Percentiles rank a stretch among this genome's conserved stretches.
These are phyloP conservation scores for Doris montereyensis DNA, from an alignment of 2,888 invertebrate species.

Conservation along the genomic window DNA sequence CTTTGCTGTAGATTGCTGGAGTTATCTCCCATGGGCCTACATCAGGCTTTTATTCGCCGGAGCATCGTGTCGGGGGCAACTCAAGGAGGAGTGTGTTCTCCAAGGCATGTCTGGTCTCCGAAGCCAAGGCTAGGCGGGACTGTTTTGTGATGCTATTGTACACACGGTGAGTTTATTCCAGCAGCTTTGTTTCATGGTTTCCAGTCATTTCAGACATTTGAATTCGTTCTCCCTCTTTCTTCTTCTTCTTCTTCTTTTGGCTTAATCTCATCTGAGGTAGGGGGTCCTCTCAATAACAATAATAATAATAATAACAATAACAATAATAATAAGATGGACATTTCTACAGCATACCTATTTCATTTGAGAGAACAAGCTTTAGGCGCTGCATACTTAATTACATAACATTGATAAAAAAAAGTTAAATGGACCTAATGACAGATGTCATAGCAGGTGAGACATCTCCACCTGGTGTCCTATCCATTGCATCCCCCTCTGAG, in stretches of 20 bases:
- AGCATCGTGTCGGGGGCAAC: slow-evolving; percentile 57
- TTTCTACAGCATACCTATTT: no score
- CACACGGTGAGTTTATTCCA: slow-evolving; percentile 50
- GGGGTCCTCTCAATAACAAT: no score
- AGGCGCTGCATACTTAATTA: no score
- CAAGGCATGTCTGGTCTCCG: slow-evolving; percentile 59
- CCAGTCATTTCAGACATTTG: not conserved
- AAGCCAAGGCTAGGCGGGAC: slow-evolving; percentile 59
- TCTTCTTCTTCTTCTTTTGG: not conserved
- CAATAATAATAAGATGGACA: no score
- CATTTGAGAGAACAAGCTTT: no score
- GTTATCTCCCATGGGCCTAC: slow-evolving; percentile 50
- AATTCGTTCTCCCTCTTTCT: not conserved
- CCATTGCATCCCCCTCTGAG: no score
- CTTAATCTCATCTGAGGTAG: no score
- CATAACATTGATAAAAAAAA: no score
- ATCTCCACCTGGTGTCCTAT: no score
- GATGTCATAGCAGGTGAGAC: no score
- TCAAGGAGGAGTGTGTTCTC: slow-evolving; percentile 60
- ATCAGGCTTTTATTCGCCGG: slow-evolving; percentile 56
- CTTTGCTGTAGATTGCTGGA: slow-evolving; percentile 52
- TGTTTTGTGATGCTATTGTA: slow-evolving; percentile 66
- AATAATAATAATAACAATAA: no score
- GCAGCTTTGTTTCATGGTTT: not conserved
- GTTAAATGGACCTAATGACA: no score